phyloP scores from a whole-genome alignment of 2,113 vertebrate species.

The Melozone crissalis region DNA sequence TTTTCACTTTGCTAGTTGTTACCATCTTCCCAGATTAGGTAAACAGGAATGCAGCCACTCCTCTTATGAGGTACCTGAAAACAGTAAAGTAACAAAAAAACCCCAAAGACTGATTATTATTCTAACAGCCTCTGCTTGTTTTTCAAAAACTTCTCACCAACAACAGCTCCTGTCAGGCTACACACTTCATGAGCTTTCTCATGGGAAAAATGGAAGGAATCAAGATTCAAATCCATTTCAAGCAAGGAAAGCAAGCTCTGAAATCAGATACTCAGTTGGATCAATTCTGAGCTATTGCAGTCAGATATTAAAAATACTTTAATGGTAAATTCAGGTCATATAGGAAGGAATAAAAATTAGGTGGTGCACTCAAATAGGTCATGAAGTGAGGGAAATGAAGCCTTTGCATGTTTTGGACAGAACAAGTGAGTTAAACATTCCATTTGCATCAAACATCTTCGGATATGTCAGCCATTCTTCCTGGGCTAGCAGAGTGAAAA shows the following conservation, averaged over 20 bases:
- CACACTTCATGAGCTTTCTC: neutral
- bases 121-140: neutral
- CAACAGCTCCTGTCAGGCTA: neutral
- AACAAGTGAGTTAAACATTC: neutral
- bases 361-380: neutral
- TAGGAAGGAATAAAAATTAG: neutral
- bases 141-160: neutral
- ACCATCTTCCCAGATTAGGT: neutral
- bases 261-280: neutral
- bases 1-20: neutral
- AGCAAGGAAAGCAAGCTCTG: neutral
- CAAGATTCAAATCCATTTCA: slow-evolving; percentile 18
- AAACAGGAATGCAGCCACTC: neutral
- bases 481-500: neutral
- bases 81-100: neutral
- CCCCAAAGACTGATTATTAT: neutral
- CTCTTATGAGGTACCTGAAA: neutral
- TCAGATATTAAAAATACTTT: neutral
- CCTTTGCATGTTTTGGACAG: neutral
- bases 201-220: neutral
- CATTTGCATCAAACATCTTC: neutral
- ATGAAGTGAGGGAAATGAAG: neutral
- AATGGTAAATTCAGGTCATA: neutral
- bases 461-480: neutral
- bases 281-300: neutral